Evolutionary conservation across 2,797 vertebrate genomes (phyloP).

Genomic region (Rhyacichthys aspro): DNA sequence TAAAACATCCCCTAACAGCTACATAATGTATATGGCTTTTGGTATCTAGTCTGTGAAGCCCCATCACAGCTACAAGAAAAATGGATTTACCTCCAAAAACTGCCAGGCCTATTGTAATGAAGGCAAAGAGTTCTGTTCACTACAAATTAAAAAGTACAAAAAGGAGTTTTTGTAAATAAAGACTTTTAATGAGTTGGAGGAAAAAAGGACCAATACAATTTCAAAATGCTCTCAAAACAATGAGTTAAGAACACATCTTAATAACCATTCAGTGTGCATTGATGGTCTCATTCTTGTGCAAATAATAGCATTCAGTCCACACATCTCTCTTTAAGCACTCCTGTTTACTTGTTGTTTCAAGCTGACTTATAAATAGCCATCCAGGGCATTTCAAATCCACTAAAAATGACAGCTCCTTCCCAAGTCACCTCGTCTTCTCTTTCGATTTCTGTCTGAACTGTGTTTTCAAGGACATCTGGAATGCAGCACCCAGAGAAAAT

Average conservation of each 20-base stretch:
- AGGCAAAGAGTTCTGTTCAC: too few species aligned
- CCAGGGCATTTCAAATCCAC: constrained; percentile 31
- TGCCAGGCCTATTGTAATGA: constrained; percentile 71
- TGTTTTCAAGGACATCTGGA: constrained; percentile 72
- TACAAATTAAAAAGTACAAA: too few species aligned
- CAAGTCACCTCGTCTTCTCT: constrained; percentile 50
- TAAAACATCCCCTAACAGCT: constrained; percentile 78
- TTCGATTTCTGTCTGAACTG: constrained; percentile 32
- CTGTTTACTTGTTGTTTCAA: constrained; percentile 30
- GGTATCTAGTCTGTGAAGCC: constrained; percentile 75
- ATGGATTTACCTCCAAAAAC: constrained; percentile 77
- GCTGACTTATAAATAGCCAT: constrained; percentile 55
- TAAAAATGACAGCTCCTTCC: constrained; percentile 47
- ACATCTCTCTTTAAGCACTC: constrained; percentile 20
- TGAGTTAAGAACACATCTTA: constrained; percentile 36
- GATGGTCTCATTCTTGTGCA: constrained; percentile 30
- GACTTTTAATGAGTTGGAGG: constrained; percentile 30
- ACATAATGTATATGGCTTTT: constrained; percentile 82
- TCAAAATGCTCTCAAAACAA: constrained; percentile 36
- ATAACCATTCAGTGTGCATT: constrained; percentile 43
- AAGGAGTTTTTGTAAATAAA: constrained; percentile 35
- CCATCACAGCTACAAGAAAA: constrained; percentile 82
- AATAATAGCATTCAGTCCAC: constrained; percentile 40
- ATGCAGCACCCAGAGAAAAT: constrained; percentile 38
- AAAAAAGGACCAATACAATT: constrained; percentile 42